Base-by-base conservation (phyloP, 30 jellyfish, hydroid and myxozoan species). In the Nemopilema nomurai region DNA sequence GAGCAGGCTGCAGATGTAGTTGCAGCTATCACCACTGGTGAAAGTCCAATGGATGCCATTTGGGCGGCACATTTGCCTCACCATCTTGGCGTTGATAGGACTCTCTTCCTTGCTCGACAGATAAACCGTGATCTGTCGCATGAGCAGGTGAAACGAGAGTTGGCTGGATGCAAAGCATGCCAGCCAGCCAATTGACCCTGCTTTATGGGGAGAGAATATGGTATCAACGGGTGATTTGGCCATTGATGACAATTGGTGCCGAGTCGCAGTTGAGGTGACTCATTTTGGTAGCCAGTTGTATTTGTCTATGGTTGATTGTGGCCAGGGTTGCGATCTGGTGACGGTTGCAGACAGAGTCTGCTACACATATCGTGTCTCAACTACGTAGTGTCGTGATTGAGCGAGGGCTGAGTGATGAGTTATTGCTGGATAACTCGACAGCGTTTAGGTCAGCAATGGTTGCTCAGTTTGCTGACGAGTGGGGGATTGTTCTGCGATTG, bases 361-460 rank as follows among this genome's bases (percentile, higher is more conserved):
- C 78, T 20, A 25, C 21, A 26, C 78, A 68, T 23, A 29, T 68
- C 30, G 29, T 25, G 1, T 9, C 29, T 50, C 19, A n/a, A 22
- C 65, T 50, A 53, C 26, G 53, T 50, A 53, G 53, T 18, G 67
- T 49, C 49, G 50, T 77, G n/a, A 19, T 49, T 28, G 83, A 73
- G 83, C 32, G 85, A 20, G 85, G 85, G 19, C 85, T 74, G 4
- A 74, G 32, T 27, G 75, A 57, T 24, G 74, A 75, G 74, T 51
- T 75, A 27, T 50, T 75, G 22, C 24, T 75, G 85, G 88, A 78
- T 66, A 78, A 78, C 24, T 26, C 81, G 52, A 66, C 78, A 26
- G 8, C 67, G 52, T 70, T 70, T 31, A 82, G 24, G 19, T 52
- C 77, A n/a, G 27, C 72, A 18, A 23, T 21, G 20, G 18, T 78